Conservation (phyloP, 2,113 vertebrate genomes). For the Rhegmatorhina hoffmannsi region DNA sequence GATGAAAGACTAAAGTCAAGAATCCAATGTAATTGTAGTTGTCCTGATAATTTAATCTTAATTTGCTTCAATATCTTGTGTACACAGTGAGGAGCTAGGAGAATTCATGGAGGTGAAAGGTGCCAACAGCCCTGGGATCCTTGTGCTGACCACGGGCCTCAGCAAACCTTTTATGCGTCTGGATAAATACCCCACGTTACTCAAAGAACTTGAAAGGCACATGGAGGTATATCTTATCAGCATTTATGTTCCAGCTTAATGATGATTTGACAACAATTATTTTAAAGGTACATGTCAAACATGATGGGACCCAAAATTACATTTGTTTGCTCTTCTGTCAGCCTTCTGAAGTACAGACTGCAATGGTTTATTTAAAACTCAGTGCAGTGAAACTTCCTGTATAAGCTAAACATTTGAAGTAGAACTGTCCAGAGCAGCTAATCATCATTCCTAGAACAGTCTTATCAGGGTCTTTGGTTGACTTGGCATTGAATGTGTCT, state of each 20-base stretch:
- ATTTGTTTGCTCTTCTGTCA: background rate
- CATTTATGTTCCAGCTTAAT: constrained; percentile 58
- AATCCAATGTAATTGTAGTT: background rate
- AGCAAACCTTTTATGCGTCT: constrained; percentile 99
- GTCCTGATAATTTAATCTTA: background rate
- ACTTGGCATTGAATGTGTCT: background rate
- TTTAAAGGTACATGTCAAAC: constrained; percentile 69
- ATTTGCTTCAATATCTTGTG: constrained; percentile 20
- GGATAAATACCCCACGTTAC: constrained; percentile 95
- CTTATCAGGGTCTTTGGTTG: background rate
- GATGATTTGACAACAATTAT: constrained; percentile 65
- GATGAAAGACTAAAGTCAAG: background rate
- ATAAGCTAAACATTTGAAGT: background rate
- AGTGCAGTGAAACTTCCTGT: background rate
- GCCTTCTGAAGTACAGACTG: background rate
- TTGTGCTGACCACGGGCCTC: constrained; percentile 94
- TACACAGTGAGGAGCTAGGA: constrained; percentile 88
- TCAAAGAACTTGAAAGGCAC: constrained; percentile 97
- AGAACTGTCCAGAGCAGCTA: background rate
- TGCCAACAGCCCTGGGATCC: constrained; percentile 91
- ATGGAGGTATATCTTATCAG: constrained; percentile 90
- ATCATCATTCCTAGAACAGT: background rate
- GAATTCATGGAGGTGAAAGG: constrained; percentile 97
- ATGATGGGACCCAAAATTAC: constrained; percentile 25
- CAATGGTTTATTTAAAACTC: background rate